Conservation (phyloP, 2,888 invertebrate species). For the Acanthopleura granulata region DNA sequence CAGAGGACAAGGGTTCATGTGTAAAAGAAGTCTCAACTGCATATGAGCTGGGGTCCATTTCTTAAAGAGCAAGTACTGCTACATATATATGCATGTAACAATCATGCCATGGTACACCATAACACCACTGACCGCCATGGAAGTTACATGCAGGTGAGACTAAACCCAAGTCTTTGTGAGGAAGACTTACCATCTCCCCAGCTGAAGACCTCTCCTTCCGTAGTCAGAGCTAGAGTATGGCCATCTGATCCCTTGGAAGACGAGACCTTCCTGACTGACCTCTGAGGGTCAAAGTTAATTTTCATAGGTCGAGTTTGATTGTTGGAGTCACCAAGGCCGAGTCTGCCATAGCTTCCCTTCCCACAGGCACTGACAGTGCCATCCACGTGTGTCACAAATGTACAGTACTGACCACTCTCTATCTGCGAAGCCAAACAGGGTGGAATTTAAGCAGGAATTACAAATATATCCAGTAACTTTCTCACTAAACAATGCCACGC, state of each 20-base stretch:
- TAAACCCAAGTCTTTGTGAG: no score
- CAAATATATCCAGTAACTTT: no score
- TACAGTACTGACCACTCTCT: constrained; percentile 78
- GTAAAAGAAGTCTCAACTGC: no score
- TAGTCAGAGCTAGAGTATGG: constrained; percentile 76
- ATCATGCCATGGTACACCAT: no score
- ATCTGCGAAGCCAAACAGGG: constrained; percentile 63
- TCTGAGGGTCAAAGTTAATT: constrained; percentile 72
- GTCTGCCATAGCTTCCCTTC: constrained; percentile 76
- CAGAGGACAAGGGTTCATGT: no score
- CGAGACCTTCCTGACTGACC: constrained; percentile 71
- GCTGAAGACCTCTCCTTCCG: constrained; percentile 78
- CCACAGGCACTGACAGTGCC: constrained; percentile 76
- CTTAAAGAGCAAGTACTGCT: no score
- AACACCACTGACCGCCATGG: no score
- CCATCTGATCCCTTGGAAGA: constrained; percentile 78
- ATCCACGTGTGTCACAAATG: constrained; percentile 75
- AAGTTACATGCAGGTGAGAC: no score
- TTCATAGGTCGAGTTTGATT: constrained; percentile 75
- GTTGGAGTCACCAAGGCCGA: constrained; percentile 77
- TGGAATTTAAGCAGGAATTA: no score
- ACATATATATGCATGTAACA: no score
- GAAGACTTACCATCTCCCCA: constrained; percentile 76
- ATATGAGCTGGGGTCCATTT: no score
- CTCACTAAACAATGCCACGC: no score